These are phyloP conservation scores for Sturnus vulgaris DNA, from an alignment of 2,113 vertebrate species.

Conservation along the genomic window DNA sequence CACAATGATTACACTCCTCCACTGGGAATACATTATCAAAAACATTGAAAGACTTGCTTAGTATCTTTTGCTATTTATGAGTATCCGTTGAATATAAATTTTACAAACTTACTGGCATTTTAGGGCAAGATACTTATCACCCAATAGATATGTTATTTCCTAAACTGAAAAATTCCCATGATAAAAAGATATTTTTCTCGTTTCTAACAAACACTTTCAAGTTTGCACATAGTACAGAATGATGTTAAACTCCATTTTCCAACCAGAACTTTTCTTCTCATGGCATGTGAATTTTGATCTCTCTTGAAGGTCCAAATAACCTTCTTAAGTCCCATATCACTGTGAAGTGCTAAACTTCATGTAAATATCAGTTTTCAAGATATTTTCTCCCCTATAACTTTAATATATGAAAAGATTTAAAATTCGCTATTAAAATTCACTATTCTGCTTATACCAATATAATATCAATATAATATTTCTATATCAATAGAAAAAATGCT, in stretches of 20 bases:
- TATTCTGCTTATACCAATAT: not conserved
- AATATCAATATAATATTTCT: too few species aligned
- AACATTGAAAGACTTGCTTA: constrained; percentile 29
- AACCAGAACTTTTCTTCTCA: not conserved
- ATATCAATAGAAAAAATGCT: not conserved
- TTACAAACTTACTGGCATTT: not conserved
- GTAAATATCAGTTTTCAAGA: not conserved
- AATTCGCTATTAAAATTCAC: not conserved
- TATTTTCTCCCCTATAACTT: not conserved
- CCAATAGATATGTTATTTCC: not conserved
- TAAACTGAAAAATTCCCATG: not conserved
- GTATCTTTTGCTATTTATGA: constrained; percentile 17
- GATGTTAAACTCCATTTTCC: not conserved
- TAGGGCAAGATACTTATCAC: not conserved
- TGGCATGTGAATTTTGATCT: not conserved
- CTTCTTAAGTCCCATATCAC: accelerated
- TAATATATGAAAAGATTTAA: not conserved
- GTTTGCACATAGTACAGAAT: not conserved
- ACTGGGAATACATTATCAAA: constrained; percentile 16
- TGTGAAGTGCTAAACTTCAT: not conserved
- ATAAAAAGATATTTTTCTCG: not conserved
- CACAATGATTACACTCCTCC: not conserved
- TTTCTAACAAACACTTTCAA: not conserved
- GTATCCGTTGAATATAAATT: not conserved
- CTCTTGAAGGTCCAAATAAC: not conserved